phyloP scores from a whole-genome alignment of 2,888 invertebrate species.

The Resseliella maxima region DNA sequence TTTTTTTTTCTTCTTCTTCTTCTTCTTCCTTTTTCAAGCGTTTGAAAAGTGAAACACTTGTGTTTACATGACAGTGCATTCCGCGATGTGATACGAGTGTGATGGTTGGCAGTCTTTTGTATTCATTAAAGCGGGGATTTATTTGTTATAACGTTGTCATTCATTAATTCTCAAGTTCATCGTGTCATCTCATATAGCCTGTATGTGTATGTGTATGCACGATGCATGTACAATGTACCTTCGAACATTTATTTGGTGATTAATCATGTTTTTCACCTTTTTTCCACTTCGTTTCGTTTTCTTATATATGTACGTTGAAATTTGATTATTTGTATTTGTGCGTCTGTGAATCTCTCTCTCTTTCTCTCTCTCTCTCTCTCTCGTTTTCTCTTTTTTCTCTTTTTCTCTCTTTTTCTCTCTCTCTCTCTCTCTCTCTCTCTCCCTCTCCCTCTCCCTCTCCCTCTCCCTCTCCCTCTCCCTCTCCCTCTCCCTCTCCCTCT shows the following conservation, averaged over 20 bases:
- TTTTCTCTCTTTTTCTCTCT: background rate
- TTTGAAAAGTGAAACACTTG: conserved; percentile 39
- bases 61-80: conserved; percentile 19
- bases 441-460: background rate
- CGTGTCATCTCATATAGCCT: background rate
- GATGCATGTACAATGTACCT: background rate
- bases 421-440: background rate
- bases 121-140: conserved; percentile 3
- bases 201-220: background rate
- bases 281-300: no score
- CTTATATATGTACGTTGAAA: no score
- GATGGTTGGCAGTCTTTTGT: no score
- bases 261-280: conserved; percentile 34
- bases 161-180: conserved; percentile 51
- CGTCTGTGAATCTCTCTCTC: background rate
- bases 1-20: no score
- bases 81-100: background rate
- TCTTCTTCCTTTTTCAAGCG: no score
- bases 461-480: background rate
- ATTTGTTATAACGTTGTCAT: conserved; percentile 13
- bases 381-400: background rate
- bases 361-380: background rate
- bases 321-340: background rate
- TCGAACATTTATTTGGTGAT: conserved; percentile 26
- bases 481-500: background rate